Percentiles rank a stretch among this genome's conserved stretches.
Conservation (phyloP, 2,888 invertebrate genomes). For the Nasonovia ribisnigri region DNA sequence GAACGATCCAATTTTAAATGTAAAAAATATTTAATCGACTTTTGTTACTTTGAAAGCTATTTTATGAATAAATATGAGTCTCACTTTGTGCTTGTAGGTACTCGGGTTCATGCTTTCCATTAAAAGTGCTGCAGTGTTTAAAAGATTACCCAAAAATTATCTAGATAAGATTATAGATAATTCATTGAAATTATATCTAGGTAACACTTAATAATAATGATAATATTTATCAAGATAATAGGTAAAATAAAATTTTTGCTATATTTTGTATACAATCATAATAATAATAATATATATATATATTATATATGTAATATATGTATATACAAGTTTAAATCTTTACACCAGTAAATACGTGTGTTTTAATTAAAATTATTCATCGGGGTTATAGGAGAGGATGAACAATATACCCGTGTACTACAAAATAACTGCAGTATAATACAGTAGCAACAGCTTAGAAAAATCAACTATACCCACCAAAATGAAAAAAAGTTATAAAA, state of each 20-base stretch:
- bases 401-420: neutral
- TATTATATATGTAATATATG: neutral
- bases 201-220: neutral
- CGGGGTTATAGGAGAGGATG: neutral
- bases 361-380: neutral
- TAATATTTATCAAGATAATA: neutral
- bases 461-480: neutral
- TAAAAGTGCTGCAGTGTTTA: neutral
- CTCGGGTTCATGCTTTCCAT: neutral
- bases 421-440: neutral
- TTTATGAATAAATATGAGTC: neutral
- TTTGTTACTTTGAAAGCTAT: neutral
- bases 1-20: neutral
- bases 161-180: neutral
- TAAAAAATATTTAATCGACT: neutral
- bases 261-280: neutral
- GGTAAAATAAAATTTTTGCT: neutral
- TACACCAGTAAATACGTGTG: neutral
- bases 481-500: neutral
- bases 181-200: neutral
- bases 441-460: neutral
- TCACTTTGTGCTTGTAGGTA: neutral
- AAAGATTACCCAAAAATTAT: neutral
- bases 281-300: neutral
- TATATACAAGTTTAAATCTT: neutral